Conservation (phyloP, 1,140 invertebrate species). For the Ceratosolen fusciceps region DNA sequence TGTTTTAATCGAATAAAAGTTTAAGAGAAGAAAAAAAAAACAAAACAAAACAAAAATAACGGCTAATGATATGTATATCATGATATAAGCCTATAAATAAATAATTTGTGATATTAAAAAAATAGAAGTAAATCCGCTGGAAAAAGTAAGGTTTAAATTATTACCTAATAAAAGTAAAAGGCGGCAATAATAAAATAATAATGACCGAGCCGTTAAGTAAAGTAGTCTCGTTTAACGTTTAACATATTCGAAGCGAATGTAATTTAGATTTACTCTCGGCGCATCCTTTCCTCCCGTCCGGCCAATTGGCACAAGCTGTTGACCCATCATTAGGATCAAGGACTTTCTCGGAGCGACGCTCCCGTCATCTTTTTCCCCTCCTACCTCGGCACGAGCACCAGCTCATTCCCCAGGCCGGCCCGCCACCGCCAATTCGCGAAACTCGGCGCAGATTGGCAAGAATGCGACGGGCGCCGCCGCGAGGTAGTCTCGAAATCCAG, state of each 20-base stretch:
- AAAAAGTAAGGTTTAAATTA: too few relatives aligned
- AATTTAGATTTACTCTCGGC: not conserved
- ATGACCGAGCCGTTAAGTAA: too few relatives aligned
- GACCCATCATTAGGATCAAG: constrained; percentile 68
- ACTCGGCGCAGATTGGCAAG: constrained; percentile 10
- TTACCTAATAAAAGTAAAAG: too few relatives aligned
- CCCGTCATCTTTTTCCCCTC: not conserved
- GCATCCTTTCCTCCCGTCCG: constrained; percentile 16
- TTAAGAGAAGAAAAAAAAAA: too few relatives aligned
- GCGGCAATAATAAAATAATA: too few relatives aligned
- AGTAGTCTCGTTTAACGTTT: too few relatives aligned
- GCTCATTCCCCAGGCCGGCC: not conserved
- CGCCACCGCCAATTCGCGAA: not conserved
- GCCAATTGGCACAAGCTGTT: constrained; percentile 61
- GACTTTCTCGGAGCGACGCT: constrained; percentile 48
- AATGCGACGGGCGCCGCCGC: not conserved
- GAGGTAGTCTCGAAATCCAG: constrained; percentile 45
- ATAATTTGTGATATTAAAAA: too few relatives aligned
- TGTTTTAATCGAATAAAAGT: too few relatives aligned
- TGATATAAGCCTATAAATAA: too few relatives aligned
- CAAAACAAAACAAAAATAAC: too few relatives aligned
- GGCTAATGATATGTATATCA: too few relatives aligned
- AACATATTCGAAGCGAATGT: not conserved
- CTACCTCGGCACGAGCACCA: not conserved
- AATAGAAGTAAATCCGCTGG: too few relatives aligned